Conservation (phyloP, 1,140 invertebrate species). For the Odontomachus brunneus region DNA sequence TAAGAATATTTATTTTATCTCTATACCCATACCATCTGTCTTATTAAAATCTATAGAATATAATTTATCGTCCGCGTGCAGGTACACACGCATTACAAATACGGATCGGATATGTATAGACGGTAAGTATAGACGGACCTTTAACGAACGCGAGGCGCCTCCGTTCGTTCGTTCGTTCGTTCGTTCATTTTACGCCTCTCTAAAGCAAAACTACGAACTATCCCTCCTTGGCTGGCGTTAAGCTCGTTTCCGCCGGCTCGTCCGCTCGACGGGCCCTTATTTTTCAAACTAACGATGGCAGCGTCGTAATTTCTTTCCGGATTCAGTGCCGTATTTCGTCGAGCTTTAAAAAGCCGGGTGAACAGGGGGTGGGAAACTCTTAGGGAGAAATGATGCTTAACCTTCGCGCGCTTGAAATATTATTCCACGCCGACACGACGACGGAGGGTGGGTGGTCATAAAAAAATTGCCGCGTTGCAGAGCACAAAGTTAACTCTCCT, state of each 20-base stretch:
- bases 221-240: neutral
- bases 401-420: constrained; percentile 33
- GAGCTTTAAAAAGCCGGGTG: constrained; percentile 17
- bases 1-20: no score
- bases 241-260: neutral
- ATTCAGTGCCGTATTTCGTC: constrained; percentile 7
- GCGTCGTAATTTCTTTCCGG: constrained; percentile 30
- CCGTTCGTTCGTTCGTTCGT: constrained; percentile 5
- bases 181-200: constrained; percentile 1
- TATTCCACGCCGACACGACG: neutral
- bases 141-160: constrained; percentile 37
- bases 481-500: constrained; percentile 4
- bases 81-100: no score
- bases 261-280: neutral
- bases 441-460: neutral
- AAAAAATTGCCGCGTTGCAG: neutral
- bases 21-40: no score
- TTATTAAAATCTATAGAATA: no score
- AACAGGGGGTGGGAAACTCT: neutral
- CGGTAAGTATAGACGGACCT: no score
- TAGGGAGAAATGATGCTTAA: constrained; percentile 23
- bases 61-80: no score
- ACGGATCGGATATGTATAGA: no score
- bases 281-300: constrained; percentile 26
- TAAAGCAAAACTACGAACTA: constrained; percentile 32